A percentile compares a stretch with the other conserved stretches of the same genome.
phyloP scores from a whole-genome alignment of 2,797 vertebrate species.

The Rhinella marina region DNA sequence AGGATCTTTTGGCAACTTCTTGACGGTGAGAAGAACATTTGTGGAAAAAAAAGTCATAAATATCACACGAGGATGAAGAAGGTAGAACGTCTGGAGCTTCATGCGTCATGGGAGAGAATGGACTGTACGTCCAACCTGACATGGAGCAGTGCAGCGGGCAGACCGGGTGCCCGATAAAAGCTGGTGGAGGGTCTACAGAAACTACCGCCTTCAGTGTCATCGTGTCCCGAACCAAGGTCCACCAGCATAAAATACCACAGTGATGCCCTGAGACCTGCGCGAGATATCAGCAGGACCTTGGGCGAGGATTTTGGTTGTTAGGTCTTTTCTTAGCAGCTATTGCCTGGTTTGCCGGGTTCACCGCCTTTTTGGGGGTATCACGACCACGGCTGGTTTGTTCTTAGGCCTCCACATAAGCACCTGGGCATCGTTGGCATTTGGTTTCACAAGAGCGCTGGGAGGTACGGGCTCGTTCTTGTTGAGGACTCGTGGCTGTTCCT shows the following conservation, averaged over 20 bases:
- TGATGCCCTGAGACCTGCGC: constrained; percentile 26
- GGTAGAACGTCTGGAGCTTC: not conserved
- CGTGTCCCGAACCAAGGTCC: not conserved
- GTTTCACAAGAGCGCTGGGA: constrained; percentile 92
- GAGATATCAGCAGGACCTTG: constrained; percentile 11
- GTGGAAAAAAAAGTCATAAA: constrained; percentile 17
- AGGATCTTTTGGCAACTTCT: constrained; percentile 47
- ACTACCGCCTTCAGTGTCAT: not conserved
- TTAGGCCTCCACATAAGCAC: constrained; percentile 99
- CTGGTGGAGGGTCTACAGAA: not conserved
- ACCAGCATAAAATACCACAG: constrained; percentile 44
- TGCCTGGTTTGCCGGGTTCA: constrained; percentile 40
- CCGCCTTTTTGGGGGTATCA: constrained; percentile 93
- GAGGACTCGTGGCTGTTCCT: constrained; percentile 92
- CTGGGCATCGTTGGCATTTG: constrained; percentile 98
- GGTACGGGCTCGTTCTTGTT: constrained; percentile 92
- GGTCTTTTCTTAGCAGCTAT: constrained; percentile 44
- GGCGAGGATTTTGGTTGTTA: constrained; percentile 60
- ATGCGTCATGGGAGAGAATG: not conserved
- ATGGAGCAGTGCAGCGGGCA: not conserved
- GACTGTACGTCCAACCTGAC: constrained; percentile 6
- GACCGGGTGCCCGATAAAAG: not conserved
- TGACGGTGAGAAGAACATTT: constrained; percentile 1
- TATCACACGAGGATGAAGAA: constrained; percentile 10
- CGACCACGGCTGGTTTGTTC: constrained; percentile 85